phyloP scores from a whole-genome alignment of 2,888 invertebrate species.

The Spodoptera picta region DNA sequence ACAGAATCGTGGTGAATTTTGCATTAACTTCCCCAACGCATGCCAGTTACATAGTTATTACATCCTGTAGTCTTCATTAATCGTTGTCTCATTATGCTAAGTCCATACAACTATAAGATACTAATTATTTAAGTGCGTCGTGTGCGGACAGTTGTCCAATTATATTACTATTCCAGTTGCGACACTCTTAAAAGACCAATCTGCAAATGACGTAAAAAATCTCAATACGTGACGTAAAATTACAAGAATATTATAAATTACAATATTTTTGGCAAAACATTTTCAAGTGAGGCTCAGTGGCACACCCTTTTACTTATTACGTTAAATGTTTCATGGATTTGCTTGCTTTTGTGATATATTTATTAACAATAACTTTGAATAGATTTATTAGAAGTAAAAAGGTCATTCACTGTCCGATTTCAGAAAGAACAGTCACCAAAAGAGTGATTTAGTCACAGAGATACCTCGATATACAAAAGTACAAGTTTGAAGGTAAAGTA shows the following conservation, averaged over 20 bases:
- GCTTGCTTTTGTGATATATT: constrained; percentile 9
- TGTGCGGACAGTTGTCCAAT: constrained; percentile 64
- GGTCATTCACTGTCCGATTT: constrained; percentile 28
- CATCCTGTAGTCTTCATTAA: constrained; percentile 77
- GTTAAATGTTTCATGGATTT: constrained; percentile 17
- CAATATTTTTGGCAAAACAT: constrained; percentile 56
- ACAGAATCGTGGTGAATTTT: constrained; percentile 55
- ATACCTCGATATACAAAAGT: constrained; percentile 54
- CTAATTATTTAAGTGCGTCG: constrained; percentile 66
- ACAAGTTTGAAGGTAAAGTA: constrained; percentile 42
- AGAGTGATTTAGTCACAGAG: constrained; percentile 52
- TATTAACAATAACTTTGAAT: constrained; percentile 22
- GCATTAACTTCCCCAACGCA: constrained; percentile 57
- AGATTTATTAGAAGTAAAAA: constrained; percentile 19
- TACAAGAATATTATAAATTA: constrained; percentile 49
- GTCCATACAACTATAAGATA: constrained; percentile 66
- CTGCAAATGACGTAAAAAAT: constrained; percentile 78
- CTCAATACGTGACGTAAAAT: constrained; percentile 51
- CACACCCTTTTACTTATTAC: constrained; percentile 32
- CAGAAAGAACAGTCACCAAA: constrained; percentile 46
- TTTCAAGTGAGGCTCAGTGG: constrained; percentile 37
- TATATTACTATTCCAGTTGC: constrained; percentile 84
- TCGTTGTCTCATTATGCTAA: constrained; percentile 83
- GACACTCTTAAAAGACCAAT: constrained; percentile 88
- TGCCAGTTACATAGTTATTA: constrained; percentile 57